Evolutionary conservation across 2,888 invertebrate species (phyloP).

Genomic region (Drosophila formosana): DNA sequence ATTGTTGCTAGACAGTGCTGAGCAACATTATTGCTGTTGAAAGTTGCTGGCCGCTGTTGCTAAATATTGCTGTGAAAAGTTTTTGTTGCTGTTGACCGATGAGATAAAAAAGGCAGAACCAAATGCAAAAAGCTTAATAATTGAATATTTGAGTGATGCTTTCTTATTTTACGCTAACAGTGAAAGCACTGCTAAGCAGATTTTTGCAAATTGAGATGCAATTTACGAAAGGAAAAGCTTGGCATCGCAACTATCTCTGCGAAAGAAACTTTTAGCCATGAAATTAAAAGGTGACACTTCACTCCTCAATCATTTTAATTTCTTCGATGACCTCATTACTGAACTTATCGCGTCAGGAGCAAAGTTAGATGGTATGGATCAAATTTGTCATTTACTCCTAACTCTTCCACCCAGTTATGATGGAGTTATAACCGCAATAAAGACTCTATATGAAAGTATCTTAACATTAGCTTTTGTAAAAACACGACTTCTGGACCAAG

Average conservation of each 20-base stretch:
- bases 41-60: neutral
- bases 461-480: conserved; percentile 34
- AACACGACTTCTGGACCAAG: conserved; percentile 27
- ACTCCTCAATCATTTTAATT: conserved; percentile 7
- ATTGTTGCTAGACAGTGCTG: no score
- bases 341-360: conserved; percentile 14
- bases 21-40: no score
- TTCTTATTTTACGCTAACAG: conserved; percentile 1
- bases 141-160: conserved; percentile 5
- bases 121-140: neutral
- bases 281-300: conserved; percentile 13
- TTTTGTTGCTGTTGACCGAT: neutral
- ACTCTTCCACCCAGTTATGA: conserved; percentile 28
- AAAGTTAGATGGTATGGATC: conserved; percentile 14
- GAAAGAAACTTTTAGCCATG: neutral
- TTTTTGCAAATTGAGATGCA: conserved; percentile 8
- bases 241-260: conserved; percentile 6
- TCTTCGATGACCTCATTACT: neutral
- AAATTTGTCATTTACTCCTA: conserved; percentile 13
- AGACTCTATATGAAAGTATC: conserved; percentile 20
- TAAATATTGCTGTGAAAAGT: neutral
- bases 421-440: conserved; percentile 28
- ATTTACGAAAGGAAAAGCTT: neutral
- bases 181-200: conserved; percentile 3
- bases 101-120: conserved; percentile 2